These are phyloP conservation scores for Drosophila arizonae DNA, from an alignment of 1,140 invertebrate genomes.

Conservation along the genomic window DNA sequence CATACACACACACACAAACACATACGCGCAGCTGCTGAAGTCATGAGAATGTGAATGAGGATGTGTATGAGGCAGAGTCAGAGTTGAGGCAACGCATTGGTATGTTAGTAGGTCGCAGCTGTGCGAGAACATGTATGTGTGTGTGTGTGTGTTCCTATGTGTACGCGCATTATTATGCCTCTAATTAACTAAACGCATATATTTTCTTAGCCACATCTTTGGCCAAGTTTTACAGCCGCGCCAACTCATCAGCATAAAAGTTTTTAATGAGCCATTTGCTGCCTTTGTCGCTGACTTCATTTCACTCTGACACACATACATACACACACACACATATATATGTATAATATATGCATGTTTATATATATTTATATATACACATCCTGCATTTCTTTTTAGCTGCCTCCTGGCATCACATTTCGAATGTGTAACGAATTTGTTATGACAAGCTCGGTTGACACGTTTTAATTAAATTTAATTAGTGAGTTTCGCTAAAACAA, in stretches of 20 bases:
- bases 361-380: not conserved
- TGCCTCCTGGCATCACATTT: slow-evolving; percentile 15
- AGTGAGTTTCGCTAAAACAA: slow-evolving; percentile 48
- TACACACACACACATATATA: not conserved
- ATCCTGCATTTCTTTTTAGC: slow-evolving; percentile 15
- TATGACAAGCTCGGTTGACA: slow-evolving; percentile 79
- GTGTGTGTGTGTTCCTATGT: slow-evolving; percentile 32
- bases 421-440: slow-evolving; percentile 69
- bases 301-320: not conserved
- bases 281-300: slow-evolving; percentile 34
- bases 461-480: slow-evolving; percentile 82
- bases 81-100: slow-evolving; percentile 17
- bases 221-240: slow-evolving; percentile 53
- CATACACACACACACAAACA: slow-evolving; percentile 11
- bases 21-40: slow-evolving; percentile 21
- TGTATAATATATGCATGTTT: not conserved
- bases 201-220: slow-evolving; percentile 59
- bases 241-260: slow-evolving; percentile 77
- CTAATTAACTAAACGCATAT: slow-evolving; percentile 70
- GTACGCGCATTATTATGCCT: slow-evolving; percentile 61
- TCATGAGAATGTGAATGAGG: slow-evolving; percentile 13
- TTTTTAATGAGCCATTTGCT: slow-evolving; percentile 79
- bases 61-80: slow-evolving; percentile 30
- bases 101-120: slow-evolving; percentile 47
- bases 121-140: slow-evolving; percentile 15